Percentiles rank a stretch among this genome's conserved stretches.
phyloP scores from a whole-genome alignment of 37 sponge, comb jelly and placozoan species.

The Beroe forskalii region DNA sequence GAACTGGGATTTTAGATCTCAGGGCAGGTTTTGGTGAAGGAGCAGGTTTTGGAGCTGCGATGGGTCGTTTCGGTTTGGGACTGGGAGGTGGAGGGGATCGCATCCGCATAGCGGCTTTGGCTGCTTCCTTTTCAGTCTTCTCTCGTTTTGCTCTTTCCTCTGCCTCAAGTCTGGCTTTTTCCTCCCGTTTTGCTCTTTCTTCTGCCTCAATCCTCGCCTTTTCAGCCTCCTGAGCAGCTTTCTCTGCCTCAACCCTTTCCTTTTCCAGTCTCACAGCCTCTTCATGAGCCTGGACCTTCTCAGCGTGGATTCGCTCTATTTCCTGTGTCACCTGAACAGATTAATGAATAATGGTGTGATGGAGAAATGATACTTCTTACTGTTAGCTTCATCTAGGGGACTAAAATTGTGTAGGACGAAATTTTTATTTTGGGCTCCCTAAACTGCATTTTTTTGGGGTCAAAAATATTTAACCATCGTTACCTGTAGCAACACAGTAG shows the following conservation, averaged over 20 bases:
- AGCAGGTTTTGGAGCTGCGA: background rate
- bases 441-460: too few species aligned
- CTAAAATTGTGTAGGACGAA: too few species aligned
- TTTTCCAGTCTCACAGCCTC: background rate
- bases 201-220: background rate
- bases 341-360: too few species aligned
- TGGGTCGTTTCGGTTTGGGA: background rate
- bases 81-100: background rate
- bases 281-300: background rate
- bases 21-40: conserved; percentile 18
- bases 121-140: background rate
- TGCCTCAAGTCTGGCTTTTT: background rate
- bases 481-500: background rate
- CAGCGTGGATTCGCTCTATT: background rate
- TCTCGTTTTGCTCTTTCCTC: background rate
- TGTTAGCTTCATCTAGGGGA: too few species aligned
- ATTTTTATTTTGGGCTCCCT: too few species aligned
- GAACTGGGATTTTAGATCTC: background rate
- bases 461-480: too few species aligned
- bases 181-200: background rate
- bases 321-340: conserved; percentile 30
- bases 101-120: background rate
- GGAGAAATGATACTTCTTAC: too few species aligned
- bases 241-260: too few species aligned
- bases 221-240: background rate